Percentiles rank a stretch among this genome's conserved stretches.
Conservation (phyloP, 2,113 vertebrate genomes). For the Apeltes quadracus region DNA sequence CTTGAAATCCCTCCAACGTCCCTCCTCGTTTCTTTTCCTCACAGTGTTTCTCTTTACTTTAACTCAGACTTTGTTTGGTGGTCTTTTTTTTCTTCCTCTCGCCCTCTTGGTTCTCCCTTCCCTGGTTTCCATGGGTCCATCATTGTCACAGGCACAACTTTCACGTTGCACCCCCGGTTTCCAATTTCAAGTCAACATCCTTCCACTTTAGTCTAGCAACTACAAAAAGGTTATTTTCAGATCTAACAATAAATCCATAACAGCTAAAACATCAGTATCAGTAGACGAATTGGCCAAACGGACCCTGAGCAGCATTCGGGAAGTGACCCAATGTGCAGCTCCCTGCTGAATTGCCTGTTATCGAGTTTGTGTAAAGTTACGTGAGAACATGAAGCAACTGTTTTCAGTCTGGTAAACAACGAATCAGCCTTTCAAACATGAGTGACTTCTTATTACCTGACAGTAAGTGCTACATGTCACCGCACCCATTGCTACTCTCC, state of each 20-base stretch:
- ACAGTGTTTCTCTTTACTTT: slow-evolving; percentile 34
- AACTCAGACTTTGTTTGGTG: slow-evolving; percentile 45
- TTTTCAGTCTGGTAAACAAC: slow-evolving; percentile 35
- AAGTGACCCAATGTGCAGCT: slow-evolving; percentile 5
- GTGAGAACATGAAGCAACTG: slow-evolving; percentile 27
- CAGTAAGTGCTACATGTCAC: slow-evolving; percentile 47
- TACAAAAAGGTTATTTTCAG: too few species aligned
- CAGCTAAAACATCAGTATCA: slow-evolving; percentile 58
- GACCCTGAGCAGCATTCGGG: slow-evolving; percentile 21
- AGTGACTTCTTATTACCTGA: slow-evolving; percentile 61
- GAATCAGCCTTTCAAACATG: slow-evolving; percentile 37
- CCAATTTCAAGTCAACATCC: too few species aligned
- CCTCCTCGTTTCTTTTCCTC: slow-evolving; percentile 13
- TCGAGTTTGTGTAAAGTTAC: slow-evolving; percentile 52
- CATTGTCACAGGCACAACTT: too few species aligned
- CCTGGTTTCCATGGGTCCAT: slow-evolving; percentile 47
- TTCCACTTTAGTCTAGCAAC: too few species aligned
- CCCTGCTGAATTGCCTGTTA: slow-evolving; percentile 38
- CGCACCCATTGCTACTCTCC: slow-evolving; percentile 28
- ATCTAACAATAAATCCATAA: too few species aligned
- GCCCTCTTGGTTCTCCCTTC: slow-evolving; percentile 25
- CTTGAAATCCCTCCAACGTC: slow-evolving; percentile 27
- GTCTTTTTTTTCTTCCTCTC: neutral
- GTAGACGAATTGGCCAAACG: slow-evolving; percentile 32
- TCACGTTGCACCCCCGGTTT: too few species aligned